A percentile compares a stretch with the other conserved stretches of the same genome.
Conservation (phyloP, 2,888 invertebrate genomes). For the Trichogramma dendrolimi region DNA sequence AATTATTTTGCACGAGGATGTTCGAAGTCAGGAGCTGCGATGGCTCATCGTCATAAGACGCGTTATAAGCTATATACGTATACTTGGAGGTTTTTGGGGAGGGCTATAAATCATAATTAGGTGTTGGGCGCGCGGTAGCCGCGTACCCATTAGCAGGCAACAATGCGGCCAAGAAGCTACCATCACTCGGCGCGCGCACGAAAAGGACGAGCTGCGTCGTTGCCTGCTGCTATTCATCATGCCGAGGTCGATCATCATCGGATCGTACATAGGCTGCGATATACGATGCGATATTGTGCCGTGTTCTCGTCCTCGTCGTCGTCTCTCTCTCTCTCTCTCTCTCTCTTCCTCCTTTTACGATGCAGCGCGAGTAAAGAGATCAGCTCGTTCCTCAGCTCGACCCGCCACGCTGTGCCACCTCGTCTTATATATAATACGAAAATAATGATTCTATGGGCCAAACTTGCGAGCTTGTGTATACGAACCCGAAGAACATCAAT, state of each 20-base stretch:
- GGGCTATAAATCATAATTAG: constrained; percentile 49
- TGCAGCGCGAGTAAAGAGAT: too few relatives aligned
- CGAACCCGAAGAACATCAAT: constrained; percentile 17
- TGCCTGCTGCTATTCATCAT: constrained; percentile 36
- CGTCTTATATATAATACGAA: constrained; percentile 29
- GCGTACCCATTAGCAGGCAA: constrained; percentile 46
- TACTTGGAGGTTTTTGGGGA: constrained; percentile 1
- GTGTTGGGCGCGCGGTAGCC: constrained; percentile 43
- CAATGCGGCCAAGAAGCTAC: constrained; percentile 35
- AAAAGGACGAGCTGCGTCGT: constrained; percentile 28
- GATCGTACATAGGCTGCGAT: constrained; percentile 11
- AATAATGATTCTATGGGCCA: constrained; percentile 25
- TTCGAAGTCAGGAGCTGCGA: too few relatives aligned
- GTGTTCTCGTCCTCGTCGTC: too few relatives aligned
- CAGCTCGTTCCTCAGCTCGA: too few relatives aligned
- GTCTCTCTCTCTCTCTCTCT: too few relatives aligned
- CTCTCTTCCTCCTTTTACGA: too few relatives aligned
- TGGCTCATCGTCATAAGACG: too few relatives aligned
- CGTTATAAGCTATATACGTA: too few relatives aligned
- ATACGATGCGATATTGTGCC: background rate
- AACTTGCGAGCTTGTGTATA: constrained; percentile 16
- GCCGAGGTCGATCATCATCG: constrained; percentile 29
- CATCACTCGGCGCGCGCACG: constrained; percentile 10
- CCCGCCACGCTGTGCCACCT: background rate
- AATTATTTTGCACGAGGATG: too few relatives aligned